Percentiles rank a stretch among this genome's conserved stretches.
phyloP scores from a whole-genome alignment of 92 coral and sea anemone species.

The Isaurus tuberculatus region DNA sequence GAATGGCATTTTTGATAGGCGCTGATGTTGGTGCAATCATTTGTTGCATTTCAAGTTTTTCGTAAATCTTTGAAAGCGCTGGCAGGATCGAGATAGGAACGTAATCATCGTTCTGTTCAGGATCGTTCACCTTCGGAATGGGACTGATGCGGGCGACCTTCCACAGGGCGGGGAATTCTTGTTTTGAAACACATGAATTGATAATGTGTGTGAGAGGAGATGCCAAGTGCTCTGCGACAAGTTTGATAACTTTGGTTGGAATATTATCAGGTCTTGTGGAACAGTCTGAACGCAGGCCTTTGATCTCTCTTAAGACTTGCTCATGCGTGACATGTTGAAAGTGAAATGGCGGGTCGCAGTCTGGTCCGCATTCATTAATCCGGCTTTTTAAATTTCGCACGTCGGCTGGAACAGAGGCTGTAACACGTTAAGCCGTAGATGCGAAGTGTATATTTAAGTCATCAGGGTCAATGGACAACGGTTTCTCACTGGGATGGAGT shows the following conservation, averaged over 20 bases:
- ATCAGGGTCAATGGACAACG: neutral
- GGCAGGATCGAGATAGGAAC: slow-evolving; percentile 39
- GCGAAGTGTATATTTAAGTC: neutral
- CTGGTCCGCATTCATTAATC: no score
- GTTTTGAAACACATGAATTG: slow-evolving; percentile 32
- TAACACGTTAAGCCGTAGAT: no score
- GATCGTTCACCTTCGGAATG: slow-evolving; percentile 38
- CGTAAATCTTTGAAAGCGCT: slow-evolving; percentile 23
- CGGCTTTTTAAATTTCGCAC: no score
- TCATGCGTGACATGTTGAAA: no score
- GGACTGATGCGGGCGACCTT: slow-evolving; percentile 49
- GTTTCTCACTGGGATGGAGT: slow-evolving; percentile 25
- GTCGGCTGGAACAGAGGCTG: no score
- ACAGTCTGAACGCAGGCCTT: no score
- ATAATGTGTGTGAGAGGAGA: slow-evolving; percentile 50
- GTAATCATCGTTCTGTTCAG: slow-evolving; percentile 21
- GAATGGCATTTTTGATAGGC: slow-evolving; percentile 39
- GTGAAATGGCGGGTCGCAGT: no score
- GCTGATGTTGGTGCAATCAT: slow-evolving; percentile 29
- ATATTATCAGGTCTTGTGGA: slow-evolving; percentile 45
- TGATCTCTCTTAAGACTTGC: no score
- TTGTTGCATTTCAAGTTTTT: slow-evolving; percentile 27
- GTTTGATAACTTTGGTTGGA: slow-evolving; percentile 46
- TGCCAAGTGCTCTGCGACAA: slow-evolving; percentile 53
- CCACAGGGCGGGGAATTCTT: slow-evolving; percentile 41